phyloP scores from a whole-genome alignment of 2,888 invertebrate genomes.

The Oligia latruncula region DNA sequence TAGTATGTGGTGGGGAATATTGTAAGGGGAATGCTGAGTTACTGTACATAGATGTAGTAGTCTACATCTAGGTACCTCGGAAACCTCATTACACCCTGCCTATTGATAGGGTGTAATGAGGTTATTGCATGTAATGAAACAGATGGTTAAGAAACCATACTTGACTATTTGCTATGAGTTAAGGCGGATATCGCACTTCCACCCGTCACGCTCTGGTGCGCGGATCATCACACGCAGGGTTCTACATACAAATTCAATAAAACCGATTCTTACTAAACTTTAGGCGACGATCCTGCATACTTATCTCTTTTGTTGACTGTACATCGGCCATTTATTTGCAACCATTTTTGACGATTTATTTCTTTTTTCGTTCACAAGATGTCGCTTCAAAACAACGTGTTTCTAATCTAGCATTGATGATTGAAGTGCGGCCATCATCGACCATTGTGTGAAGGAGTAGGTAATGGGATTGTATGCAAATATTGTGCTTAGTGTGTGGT shows the following conservation, averaged over 20 bases:
- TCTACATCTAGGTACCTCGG: not conserved
- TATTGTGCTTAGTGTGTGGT: constrained; percentile 30
- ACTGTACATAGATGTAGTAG: not conserved
- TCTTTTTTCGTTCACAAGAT: not conserved
- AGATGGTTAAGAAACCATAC: no score
- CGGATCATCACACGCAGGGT: not conserved
- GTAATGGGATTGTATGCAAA: constrained; percentile 44
- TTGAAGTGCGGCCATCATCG: not conserved
- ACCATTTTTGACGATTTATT: not conserved
- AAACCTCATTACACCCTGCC: not conserved
- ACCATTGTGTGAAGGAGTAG: constrained; percentile 7
- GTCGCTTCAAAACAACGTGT: not conserved
- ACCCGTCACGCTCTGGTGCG: no score
- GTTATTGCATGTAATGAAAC: not conserved
- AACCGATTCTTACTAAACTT: no score
- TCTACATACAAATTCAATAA: not conserved
- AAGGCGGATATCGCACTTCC: not conserved
- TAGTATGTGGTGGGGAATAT: constrained; percentile 13
- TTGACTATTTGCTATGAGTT: not conserved
- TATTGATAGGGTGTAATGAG: not conserved
- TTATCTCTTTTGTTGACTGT: no score
- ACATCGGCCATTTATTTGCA: not conserved
- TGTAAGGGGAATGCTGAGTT: not conserved
- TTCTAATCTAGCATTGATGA: constrained; percentile 2
- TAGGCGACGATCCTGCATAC: no score